Evolutionary conservation across 1,140 invertebrate genomes (phyloP).

Genomic region (Pseudachorutes palmiensis): DNA sequence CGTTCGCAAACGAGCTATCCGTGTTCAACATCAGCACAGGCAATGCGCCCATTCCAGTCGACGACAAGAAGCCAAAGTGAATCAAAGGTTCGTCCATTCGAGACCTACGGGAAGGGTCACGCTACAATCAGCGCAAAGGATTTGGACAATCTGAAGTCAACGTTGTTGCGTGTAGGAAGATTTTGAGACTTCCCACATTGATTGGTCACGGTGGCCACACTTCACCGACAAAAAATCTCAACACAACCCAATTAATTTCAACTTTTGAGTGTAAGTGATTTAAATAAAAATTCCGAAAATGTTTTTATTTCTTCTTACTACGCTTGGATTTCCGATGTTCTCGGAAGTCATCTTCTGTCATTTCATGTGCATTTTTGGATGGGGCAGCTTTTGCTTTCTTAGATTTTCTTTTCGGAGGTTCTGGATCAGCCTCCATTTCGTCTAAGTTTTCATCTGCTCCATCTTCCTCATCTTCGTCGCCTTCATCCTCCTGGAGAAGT

Average conservation of each 20-base stretch:
- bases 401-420: not conserved
- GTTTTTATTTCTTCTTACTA: constrained; percentile 13
- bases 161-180: not conserved
- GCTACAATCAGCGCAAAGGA: constrained; percentile 17
- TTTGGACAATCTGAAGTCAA: constrained; percentile 9
- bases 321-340: constrained; percentile 4
- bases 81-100: no score
- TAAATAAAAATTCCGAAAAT: no score
- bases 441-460: not conserved
- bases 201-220: no score
- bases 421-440: constrained; percentile 3
- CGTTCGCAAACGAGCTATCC: no score
- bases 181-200: no score
- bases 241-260: no score
- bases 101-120: no score
- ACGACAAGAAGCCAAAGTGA: no score
- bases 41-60: no score
- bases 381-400: not conserved
- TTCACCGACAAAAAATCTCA: no score
- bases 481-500: not conserved
- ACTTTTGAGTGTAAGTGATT: no score
- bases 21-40: no score
- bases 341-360: not conserved
- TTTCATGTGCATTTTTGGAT: not conserved
- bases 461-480: constrained; percentile 13